Percentiles rank a stretch among this genome's conserved stretches.
Evolutionary conservation across 2,797 vertebrate genomes (phyloP).

Genomic region (Anguilla pacifica): DNA sequence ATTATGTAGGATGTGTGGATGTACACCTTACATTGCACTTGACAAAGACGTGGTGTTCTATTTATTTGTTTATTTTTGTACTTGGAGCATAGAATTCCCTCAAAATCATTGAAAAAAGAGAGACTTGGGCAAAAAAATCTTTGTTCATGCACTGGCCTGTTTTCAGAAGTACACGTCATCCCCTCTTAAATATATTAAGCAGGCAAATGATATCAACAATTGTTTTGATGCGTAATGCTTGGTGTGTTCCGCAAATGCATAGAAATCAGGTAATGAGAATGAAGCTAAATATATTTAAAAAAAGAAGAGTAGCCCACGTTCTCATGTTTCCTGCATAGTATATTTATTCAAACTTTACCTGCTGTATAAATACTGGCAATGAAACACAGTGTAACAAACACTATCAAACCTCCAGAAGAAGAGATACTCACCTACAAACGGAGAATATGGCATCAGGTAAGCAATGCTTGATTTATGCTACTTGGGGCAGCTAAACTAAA

Average conservation of each 20-base stretch:
- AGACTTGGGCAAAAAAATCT: not conserved
- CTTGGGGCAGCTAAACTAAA: no score
- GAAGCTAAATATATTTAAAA: constrained; percentile 15
- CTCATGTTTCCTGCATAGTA: constrained; percentile 22
- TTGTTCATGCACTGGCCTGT: not conserved
- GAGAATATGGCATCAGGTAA: constrained; percentile 34
- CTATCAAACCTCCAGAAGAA: not conserved
- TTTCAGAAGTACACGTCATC: not conserved
- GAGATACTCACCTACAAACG: not conserved
- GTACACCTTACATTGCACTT: not conserved
- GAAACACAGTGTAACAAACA: not conserved
- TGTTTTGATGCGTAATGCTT: constrained; percentile 14
- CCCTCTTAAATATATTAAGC: constrained; percentile 4
- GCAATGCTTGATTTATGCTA: not conserved
- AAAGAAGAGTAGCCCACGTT: not conserved
- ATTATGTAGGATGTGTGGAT: not conserved
- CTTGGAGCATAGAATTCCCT: not conserved
- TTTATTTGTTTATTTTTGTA: not conserved
- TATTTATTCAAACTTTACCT: constrained; percentile 24
- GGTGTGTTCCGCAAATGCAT: constrained; percentile 11
- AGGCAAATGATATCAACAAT: not conserved
- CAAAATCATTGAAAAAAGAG: not conserved
- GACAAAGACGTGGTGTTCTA: not conserved
- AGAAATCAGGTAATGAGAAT: constrained; percentile 21
- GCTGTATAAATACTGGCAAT: constrained; percentile 27